phyloP scores from a whole-genome alignment of 2,113 vertebrate genomes.

The Syrrhaptes paradoxus region DNA sequence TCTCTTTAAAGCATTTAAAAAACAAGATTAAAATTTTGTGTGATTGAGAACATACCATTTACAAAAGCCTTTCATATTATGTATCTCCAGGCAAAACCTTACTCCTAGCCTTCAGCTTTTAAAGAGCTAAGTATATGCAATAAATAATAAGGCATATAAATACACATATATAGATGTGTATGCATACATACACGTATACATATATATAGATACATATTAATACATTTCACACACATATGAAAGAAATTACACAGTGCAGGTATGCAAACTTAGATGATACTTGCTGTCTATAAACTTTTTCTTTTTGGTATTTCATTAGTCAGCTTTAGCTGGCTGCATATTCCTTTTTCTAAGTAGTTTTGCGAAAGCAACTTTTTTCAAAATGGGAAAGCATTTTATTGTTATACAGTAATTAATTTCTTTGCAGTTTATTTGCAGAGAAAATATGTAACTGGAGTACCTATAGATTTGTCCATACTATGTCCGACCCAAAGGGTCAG shows the following conservation, averaged over 20 bases:
- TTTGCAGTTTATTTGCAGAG: neutral
- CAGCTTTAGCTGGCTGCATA: neutral
- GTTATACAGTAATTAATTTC: neutral
- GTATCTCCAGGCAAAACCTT: neutral
- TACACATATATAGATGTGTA: too few relatives aligned
- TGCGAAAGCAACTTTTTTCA: neutral
- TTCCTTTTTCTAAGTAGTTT: neutral
- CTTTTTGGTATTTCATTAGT: neutral
- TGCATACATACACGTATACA: too few relatives aligned
- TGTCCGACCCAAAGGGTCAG: neutral
- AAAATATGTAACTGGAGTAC: neutral
- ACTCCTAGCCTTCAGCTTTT: neutral
- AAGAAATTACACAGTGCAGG: neutral
- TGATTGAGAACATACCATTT: neutral
- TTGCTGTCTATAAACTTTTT: neutral
- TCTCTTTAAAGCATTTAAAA: constrained; percentile 75
- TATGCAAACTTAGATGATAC: neutral
- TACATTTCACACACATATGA: neutral
- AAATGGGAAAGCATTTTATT: neutral
- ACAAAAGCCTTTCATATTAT: neutral
- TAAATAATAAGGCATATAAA: neutral
- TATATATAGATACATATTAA: neutral
- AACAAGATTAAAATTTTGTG: neutral
- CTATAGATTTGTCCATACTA: neutral
- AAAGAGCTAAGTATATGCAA: neutral